Evolutionary conservation across 2,888 invertebrate genomes (phyloP).

Genomic region (Antheraea assamensis): DNA sequence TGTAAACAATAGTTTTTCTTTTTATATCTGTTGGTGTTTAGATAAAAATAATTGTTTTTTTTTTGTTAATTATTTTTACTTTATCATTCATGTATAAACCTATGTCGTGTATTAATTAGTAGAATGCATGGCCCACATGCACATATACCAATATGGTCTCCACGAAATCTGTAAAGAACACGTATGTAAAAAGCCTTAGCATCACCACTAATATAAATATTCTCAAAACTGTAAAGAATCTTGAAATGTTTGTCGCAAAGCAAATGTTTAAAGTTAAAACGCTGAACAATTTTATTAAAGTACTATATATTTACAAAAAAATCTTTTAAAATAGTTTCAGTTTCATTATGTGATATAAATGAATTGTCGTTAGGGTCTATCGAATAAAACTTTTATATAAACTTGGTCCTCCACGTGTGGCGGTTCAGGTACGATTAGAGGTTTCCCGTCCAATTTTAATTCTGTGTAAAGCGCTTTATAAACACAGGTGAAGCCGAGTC

Average conservation of each 20-base stretch:
- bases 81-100: no score
- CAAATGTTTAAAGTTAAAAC: background rate
- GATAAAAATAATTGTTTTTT: no score
- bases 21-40: no score
- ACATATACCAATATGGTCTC: no score
- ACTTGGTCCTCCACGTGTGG: conserved; percentile 84
- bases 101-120: no score
- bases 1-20: no score
- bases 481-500: conserved; percentile 86
- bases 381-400: conserved; percentile 73
- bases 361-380: conserved; percentile 14
- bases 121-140: no score
- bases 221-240: background rate
- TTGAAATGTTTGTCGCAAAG: background rate
- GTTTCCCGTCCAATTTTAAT: conserved; percentile 82
- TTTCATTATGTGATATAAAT: background rate
- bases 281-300: background rate
- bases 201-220: no score
- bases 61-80: no score
- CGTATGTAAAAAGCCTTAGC: no score
- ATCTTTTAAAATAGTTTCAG: background rate
- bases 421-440: conserved; percentile 84
- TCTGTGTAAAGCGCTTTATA: conserved; percentile 85
- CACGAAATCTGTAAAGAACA: no score
- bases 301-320: background rate